phyloP scores from a whole-genome alignment of 2,113 vertebrate genomes.

The Trichechus manatus region DNA sequence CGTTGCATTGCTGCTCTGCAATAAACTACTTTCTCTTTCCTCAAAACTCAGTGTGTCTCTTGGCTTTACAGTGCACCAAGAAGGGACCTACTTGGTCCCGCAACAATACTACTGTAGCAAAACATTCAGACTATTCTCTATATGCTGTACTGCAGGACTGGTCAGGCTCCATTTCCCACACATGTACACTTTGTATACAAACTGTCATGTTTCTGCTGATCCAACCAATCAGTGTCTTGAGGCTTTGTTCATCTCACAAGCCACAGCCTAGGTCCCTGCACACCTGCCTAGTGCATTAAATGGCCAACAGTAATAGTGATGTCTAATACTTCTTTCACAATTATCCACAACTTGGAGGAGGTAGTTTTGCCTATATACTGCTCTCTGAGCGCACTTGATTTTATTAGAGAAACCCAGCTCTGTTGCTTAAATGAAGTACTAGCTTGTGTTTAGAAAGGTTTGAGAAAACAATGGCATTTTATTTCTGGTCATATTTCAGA shows the following conservation, averaged over 20 bases:
- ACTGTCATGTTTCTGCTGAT: background rate
- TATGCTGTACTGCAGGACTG: accelerated
- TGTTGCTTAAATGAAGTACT: background rate
- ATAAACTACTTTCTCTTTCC: too few species aligned
- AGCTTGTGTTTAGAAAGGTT: background rate
- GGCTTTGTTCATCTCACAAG: background rate
- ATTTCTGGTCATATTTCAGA: background rate
- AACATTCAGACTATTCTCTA: background rate
- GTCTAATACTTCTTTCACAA: too few species aligned
- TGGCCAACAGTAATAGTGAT: background rate
- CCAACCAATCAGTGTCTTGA: background rate
- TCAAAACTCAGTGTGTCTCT: too few species aligned
- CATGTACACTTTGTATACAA: background rate
- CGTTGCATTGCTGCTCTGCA: too few species aligned
- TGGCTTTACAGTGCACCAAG: too few species aligned
- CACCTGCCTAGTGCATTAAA: background rate
- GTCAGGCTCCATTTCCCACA: background rate
- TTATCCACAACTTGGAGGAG: background rate
- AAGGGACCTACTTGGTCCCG: too few species aligned
- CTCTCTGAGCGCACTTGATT: background rate
- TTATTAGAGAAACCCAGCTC: background rate
- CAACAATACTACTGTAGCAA: background rate
- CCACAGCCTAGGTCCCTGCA: too few species aligned
- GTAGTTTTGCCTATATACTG: too few species aligned
- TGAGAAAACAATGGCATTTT: background rate